phyloP scores from a whole-genome alignment of 2,113 vertebrate species.

The Oreotrochilus melanogaster region DNA sequence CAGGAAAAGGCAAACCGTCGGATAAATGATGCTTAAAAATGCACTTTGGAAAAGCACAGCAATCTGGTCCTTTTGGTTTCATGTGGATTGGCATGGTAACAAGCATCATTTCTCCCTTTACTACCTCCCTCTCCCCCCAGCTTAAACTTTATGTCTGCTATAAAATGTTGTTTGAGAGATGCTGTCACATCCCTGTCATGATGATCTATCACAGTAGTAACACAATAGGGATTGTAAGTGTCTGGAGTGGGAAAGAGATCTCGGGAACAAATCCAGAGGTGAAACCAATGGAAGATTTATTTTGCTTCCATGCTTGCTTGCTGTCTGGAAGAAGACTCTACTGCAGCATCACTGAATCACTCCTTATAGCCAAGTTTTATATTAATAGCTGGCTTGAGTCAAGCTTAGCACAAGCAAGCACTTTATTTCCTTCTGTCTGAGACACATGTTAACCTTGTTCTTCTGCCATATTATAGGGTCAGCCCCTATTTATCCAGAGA shows the following conservation, averaged over 20 bases:
- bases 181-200: not conserved
- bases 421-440: conserved; percentile 22
- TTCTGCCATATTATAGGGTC: not conserved
- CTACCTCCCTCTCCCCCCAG: not conserved
- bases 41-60: not conserved
- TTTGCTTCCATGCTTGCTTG: not conserved
- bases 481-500: not conserved
- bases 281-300: conserved; percentile 32
- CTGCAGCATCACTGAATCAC: not conserved
- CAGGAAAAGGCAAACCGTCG: not conserved
- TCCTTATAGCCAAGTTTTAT: conserved; percentile 1
- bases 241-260: not conserved
- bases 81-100: conserved; percentile 23
- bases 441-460: conserved; percentile 5
- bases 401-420: not conserved
- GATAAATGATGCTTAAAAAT: not conserved
- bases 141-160: not conserved
- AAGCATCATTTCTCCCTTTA: not conserved
- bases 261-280: not conserved
- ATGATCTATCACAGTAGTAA: not conserved
- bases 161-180: not conserved
- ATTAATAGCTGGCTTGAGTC: conserved; percentile 28
- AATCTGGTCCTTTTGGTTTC: conserved; percentile 21
- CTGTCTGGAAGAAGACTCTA: not conserved
- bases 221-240: not conserved